These are phyloP conservation scores for Anguilla marmorata DNA, from an alignment of 2,797 vertebrate genomes.

Conservation along the genomic window DNA sequence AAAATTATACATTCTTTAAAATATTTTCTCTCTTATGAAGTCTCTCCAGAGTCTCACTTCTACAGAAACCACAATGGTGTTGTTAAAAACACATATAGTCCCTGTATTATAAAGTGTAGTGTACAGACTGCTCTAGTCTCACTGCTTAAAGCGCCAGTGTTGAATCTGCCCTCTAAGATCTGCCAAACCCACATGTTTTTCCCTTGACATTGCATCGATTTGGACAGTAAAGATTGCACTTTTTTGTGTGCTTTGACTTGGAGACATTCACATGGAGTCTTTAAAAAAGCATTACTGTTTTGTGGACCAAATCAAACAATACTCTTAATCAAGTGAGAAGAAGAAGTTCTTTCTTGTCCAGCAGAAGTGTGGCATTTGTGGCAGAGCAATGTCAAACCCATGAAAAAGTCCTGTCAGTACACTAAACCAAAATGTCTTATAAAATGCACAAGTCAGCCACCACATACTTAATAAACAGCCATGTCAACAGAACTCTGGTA, in stretches of 20 bases:
- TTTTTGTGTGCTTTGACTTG: background rate
- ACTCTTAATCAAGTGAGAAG: background rate
- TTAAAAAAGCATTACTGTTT: conserved; percentile 22
- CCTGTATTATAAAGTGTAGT: background rate
- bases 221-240: background rate
- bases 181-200: background rate
- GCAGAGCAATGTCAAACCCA: conserved; percentile 60
- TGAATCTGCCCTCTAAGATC: background rate
- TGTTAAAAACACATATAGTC: background rate
- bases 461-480: conserved; percentile 75
- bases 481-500: conserved; percentile 71
- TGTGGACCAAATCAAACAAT: background rate
- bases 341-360: conserved; percentile 34
- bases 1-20: conserved; percentile 54
- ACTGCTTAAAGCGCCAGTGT: background rate
- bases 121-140: background rate
- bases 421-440: conserved; percentile 64
- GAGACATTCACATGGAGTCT: background rate
- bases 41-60: background rate
- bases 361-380: conserved; percentile 49
- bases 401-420: conserved; percentile 51
- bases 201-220: background rate
- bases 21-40: background rate
- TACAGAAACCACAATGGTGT: background rate
- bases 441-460: conserved; percentile 71